Evolutionary conservation across 2,113 vertebrate species (phyloP).

Genomic region (Galemys pyrenaicus): DNA sequence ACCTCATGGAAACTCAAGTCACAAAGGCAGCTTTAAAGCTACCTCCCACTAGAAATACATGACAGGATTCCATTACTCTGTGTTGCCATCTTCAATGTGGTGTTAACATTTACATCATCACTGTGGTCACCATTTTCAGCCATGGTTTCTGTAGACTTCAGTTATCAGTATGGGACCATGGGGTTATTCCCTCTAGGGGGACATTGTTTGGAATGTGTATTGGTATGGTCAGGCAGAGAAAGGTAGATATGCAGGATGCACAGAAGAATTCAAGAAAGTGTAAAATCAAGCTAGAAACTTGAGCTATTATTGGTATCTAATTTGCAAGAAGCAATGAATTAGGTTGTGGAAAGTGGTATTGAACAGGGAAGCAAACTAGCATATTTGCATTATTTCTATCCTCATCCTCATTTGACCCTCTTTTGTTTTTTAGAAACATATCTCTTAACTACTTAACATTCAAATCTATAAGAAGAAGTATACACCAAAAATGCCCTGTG

Average conservation of each 20-base stretch:
- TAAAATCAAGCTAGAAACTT: neutral
- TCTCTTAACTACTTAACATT: neutral
- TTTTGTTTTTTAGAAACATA: conserved; percentile 6
- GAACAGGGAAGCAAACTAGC: neutral
- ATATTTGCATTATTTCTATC: neutral
- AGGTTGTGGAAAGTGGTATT: neutral
- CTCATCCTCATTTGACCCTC: neutral
- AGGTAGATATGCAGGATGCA: neutral
- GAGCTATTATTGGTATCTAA: conserved; percentile 12
- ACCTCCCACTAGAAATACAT: neutral
- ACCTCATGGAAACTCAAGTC: conserved; percentile 84
- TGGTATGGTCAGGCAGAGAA: neutral
- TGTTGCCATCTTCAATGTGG: neutral
- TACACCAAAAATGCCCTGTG: neutral
- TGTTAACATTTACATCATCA: neutral
- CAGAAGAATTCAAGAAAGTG: neutral
- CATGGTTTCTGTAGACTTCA: neutral
- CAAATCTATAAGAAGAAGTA: neutral
- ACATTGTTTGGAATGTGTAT: neutral
- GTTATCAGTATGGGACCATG: neutral
- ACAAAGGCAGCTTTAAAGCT: conserved; percentile 73
- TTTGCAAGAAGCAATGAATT: neutral
- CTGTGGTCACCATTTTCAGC: neutral
- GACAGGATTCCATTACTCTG: neutral
- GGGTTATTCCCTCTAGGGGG: neutral